Evolutionary conservation across 2,113 vertebrate genomes (phyloP).

Genomic region (Rostratula benghalensis): DNA sequence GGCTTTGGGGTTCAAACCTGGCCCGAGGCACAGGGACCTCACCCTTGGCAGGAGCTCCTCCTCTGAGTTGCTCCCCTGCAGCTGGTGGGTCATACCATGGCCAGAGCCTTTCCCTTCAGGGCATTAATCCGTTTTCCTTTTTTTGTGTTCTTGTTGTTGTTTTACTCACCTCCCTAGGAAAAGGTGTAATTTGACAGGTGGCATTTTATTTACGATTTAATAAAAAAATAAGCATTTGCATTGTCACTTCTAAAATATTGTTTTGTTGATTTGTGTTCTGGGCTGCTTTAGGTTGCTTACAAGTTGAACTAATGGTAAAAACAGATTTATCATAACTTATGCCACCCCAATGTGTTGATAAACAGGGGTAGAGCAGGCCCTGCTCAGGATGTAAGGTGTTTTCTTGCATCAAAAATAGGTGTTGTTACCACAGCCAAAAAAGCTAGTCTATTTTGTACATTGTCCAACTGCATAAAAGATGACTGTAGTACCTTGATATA

Average conservation of each 20-base stretch:
- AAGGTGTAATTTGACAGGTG: not conserved
- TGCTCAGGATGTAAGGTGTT: not conserved
- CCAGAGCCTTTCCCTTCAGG: not conserved
- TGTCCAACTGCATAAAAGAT: not conserved
- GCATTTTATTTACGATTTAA: not conserved
- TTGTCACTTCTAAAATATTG: not conserved
- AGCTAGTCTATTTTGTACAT: not conserved
- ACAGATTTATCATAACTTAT: not conserved
- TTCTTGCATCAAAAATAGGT: not conserved
- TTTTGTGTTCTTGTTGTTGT: no score
- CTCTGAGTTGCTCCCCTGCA: not conserved
- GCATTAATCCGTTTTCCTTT: not conserved
- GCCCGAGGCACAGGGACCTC: accelerated
- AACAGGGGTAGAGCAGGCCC: not conserved
- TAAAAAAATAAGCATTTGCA: not conserved
- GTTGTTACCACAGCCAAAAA: not conserved
- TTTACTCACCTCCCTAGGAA: not conserved
- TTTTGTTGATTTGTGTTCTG: not conserved
- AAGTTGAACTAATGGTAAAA: not conserved
- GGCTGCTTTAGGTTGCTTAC: not conserved
- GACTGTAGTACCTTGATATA: not conserved
- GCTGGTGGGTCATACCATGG: accelerated
- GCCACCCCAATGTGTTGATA: not conserved
- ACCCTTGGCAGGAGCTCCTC: not conserved
- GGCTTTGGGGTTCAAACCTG: not conserved